These are phyloP conservation scores for Columba janthina DNA, from an alignment of 2,113 vertebrate genomes.

Conservation along the genomic window DNA sequence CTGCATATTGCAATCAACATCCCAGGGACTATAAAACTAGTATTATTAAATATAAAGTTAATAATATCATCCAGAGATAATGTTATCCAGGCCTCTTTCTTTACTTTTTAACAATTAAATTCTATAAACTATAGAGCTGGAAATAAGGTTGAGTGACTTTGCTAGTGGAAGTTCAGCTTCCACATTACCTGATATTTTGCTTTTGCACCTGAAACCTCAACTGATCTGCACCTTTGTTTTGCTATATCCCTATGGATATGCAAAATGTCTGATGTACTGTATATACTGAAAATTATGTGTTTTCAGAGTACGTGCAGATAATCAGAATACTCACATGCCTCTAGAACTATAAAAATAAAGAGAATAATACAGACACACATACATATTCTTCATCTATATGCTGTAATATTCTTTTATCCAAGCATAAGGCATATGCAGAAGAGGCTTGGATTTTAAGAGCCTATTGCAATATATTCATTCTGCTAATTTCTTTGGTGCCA, in stretches of 20 bases:
- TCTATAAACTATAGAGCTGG: background rate
- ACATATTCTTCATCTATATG: background rate
- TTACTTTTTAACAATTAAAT: conserved; percentile 43
- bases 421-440: background rate
- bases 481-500: background rate
- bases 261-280: background rate
- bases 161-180: background rate
- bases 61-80: conserved; percentile 30
- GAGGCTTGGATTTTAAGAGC: background rate
- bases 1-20: conserved; percentile 32
- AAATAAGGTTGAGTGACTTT: background rate
- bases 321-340: background rate
- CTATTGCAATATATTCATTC: background rate
- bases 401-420: background rate
- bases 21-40: conserved; percentile 55
- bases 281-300: background rate
- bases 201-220: background rate
- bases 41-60: conserved; percentile 48
- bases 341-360: background rate
- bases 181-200: background rate
- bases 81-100: conserved; percentile 36
- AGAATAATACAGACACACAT: background rate
- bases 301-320: background rate
- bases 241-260: background rate
- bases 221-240: background rate